These are phyloP conservation scores for Carettochelys insculpta DNA, from an alignment of 2,113 vertebrate species.

Conservation along the genomic window DNA sequence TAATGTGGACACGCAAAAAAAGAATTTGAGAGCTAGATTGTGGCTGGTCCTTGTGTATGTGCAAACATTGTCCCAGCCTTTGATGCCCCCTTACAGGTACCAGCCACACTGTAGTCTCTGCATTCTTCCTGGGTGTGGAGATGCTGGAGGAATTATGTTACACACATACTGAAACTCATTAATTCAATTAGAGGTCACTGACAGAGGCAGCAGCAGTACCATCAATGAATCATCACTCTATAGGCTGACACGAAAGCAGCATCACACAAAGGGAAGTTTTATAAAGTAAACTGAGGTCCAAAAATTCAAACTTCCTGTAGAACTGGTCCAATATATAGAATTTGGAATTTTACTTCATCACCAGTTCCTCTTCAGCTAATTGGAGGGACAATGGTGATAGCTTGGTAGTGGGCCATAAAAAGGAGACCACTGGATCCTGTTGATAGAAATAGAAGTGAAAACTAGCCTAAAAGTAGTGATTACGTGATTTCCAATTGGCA, in stretches of 20 bases:
- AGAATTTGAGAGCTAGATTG: not conserved
- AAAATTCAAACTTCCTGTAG: not conserved
- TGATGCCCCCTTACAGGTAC: not conserved
- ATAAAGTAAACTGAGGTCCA: not conserved
- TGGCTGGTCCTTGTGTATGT: not conserved
- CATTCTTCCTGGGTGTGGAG: not conserved
- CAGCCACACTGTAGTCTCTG: not conserved
- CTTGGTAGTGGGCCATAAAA: accelerated
- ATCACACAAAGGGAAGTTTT: not conserved
- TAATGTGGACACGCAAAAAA: not conserved
- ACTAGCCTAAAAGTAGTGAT: not conserved
- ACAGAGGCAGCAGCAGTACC: slow-evolving; percentile 44
- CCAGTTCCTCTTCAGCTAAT: not conserved
- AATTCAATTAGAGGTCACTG: slow-evolving; percentile 68
- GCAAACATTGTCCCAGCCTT: not conserved
- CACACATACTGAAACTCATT: slow-evolving; percentile 56
- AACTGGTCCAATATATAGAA: not conserved
- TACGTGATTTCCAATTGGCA: slow-evolving; percentile 42
- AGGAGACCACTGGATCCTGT: not conserved
- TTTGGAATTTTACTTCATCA: not conserved
- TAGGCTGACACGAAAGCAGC: slow-evolving; percentile 19
- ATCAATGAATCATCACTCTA: slow-evolving; percentile 60
- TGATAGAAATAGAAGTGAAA: not conserved
- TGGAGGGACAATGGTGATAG: not conserved
- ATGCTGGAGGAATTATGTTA: slow-evolving; percentile 49